These are phyloP conservation scores for Drosophila borborema DNA, from an alignment of 2,888 invertebrate species.

Conservation along the genomic window DNA sequence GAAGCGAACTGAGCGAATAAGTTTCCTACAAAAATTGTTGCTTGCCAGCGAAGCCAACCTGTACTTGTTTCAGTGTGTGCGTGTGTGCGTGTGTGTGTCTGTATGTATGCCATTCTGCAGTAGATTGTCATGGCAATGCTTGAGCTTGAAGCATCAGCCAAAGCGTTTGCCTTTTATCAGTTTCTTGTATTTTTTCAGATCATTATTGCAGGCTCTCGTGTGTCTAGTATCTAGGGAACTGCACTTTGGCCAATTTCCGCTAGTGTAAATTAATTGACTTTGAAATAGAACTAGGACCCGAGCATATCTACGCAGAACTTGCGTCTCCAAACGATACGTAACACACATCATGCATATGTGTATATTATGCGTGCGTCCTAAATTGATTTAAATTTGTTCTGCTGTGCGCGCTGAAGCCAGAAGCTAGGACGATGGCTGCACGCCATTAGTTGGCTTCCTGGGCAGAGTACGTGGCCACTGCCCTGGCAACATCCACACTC, in stretches of 20 bases:
- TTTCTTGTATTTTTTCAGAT: constrained; percentile 41
- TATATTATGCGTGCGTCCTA: constrained; percentile 32
- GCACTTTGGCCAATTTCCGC: constrained; percentile 49
- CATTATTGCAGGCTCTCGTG: constrained; percentile 14
- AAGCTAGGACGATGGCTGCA: constrained; percentile 16
- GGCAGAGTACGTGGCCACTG: constrained; percentile 24
- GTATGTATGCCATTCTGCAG: constrained; percentile 17
- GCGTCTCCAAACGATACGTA: constrained; percentile 45
- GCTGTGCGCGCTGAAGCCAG: constrained; percentile 9
- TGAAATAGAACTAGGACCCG: constrained; percentile 20
- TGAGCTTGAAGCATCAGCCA: constrained; percentile 30
- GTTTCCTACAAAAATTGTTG: constrained; percentile 59
- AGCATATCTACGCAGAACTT: constrained; percentile 38
- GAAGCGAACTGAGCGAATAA: constrained; percentile 73
- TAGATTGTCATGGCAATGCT: constrained; percentile 40
- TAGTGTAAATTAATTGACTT: constrained; percentile 72
- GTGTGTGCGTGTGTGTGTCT: not conserved
- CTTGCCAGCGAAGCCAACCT: constrained; percentile 50
- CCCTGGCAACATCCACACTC: constrained; percentile 36
- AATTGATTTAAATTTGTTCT: constrained; percentile 65
- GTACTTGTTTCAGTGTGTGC: constrained; percentile 26
- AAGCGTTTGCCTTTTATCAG: constrained; percentile 25
- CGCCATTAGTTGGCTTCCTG: constrained; percentile 53
- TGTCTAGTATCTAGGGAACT: constrained; percentile 7
- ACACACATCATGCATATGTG: constrained; percentile 10